Percentiles rank a stretch among this genome's conserved stretches.
These are phyloP conservation scores for Chelonus insularis DNA, from an alignment of 1,140 invertebrate species.

Conservation along the genomic window DNA sequence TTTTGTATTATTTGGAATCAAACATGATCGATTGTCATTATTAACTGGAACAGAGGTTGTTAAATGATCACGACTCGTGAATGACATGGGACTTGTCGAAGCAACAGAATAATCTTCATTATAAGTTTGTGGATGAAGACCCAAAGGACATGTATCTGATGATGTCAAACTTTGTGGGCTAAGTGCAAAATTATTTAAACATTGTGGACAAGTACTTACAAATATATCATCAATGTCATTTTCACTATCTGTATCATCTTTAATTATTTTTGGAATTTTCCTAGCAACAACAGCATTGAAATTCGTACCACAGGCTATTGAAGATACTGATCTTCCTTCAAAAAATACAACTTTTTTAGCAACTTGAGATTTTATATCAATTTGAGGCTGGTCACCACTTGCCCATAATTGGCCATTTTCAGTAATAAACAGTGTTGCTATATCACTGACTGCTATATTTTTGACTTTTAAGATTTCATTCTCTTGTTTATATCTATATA, in stretches of 20 bases:
- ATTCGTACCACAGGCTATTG: slow-evolving; percentile 67
- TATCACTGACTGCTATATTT: slow-evolving; percentile 65
- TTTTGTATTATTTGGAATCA: slow-evolving; percentile 33
- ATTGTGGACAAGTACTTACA: slow-evolving; percentile 67
- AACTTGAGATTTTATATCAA: slow-evolving; percentile 64
- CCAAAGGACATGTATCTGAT: slow-evolving; percentile 59
- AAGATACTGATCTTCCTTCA: slow-evolving; percentile 66
- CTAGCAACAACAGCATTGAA: slow-evolving; percentile 71
- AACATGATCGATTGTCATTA: slow-evolving; percentile 35
- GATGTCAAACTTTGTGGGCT: slow-evolving; percentile 52
- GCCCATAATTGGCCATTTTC: slow-evolving; percentile 74
- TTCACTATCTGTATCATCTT: slow-evolving; percentile 65
- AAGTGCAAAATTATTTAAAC: slow-evolving; percentile 54
- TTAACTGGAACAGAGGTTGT: slow-evolving; percentile 28
- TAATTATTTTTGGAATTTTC: slow-evolving; percentile 61
- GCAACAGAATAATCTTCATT: slow-evolving; percentile 61
- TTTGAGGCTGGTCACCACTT: slow-evolving; percentile 71
- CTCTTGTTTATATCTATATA: slow-evolving; percentile 60
- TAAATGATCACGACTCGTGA: slow-evolving; percentile 51
- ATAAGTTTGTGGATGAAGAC: slow-evolving; percentile 55
- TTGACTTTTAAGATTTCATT: slow-evolving; percentile 67
- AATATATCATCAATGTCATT: slow-evolving; percentile 66
- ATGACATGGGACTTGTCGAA: slow-evolving; percentile 59
- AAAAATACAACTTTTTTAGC: slow-evolving; percentile 72
- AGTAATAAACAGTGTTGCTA: slow-evolving; percentile 67